Base-by-base conservation (phyloP, 2,113 vertebrate species). In the Plectropomus leopardus region DNA sequence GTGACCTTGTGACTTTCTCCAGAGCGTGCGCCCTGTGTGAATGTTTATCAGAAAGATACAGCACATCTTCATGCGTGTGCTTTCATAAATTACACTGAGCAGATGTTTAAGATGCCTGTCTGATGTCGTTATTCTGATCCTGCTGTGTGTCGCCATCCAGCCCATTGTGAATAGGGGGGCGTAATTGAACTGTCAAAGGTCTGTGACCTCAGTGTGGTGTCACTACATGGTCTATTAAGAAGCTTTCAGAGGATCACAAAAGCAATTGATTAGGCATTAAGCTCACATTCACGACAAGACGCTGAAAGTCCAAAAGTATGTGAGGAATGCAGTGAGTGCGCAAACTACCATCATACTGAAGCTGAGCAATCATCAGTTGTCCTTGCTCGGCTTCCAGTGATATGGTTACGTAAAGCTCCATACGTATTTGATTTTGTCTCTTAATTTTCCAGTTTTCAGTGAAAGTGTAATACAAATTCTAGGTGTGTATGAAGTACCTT, bases 231-330 rank as follows among this genome's bases (percentile, higher is more conserved):
- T 72, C 81, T 78, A 70, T 84, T 84, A 72, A 77, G 65, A 82
- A 64, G 74, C 82, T 80, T 78, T 83, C 72, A 64, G 51, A 79
- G 60, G 59, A 82, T 82, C 84, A 91, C 84, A 89, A 91, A 85
- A 78, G 84, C 69, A 72, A 80, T 78, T 91, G 91, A 92, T 91
- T 71, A 72, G 83, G 69, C 76, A 68, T 79, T 80, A 84, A 79
- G 71, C 77, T 85, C 72, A 36, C 76, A 83, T 89, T 86, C 79
- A 77, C 28, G 4, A 63, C 74, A 76, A 72, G 57, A 45, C 3
- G 11, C 57, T 78, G 67, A 60, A 79, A 83, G 63, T 66, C 51
- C 30, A 4, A 5, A 78, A 69, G 28, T 74, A 91, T 86, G 77
- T 74, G 50, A 67, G 78, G 89, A 89, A 89, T 87, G 85, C 67